Base-by-base conservation (phyloP, 2,888 invertebrate species). In the Parochlus steinenii region DNA sequence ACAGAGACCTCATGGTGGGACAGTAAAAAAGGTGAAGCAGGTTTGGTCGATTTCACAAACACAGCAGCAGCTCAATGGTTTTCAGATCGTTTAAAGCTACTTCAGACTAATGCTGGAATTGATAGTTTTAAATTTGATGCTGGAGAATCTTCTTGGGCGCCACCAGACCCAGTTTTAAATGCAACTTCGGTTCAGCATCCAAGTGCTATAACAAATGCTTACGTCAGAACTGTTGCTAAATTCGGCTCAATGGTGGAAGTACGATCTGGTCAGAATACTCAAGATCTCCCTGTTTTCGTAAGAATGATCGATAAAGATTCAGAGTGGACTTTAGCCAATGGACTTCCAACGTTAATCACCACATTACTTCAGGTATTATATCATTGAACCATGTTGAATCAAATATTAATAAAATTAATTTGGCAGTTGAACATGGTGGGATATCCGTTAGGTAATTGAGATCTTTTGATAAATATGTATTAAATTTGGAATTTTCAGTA, bases 91-190 rank as follows among this genome's bases (percentile, higher is more conserved):
- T 43, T 62, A 25, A 54, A 52, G 40, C 44, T 48, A 6, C 39
- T 76, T 4, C 50, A 61, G 44, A 41, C 48, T 0, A 44, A 53
- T 6, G 56, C 57, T 35, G 75, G 71, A 1, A 68, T 86, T 15
- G 75, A 79, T 46, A 71, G 74, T 40, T 71, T 80, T 44, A 83
- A 83, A 57, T 83, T 85, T 46, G 82, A 85, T 47, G 83, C 82
- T 27, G 86, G 83, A 16, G 82, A 83, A 53, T 63, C 65, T 0
- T 69, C 71, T 44, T 80, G 72, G 69, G 56, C 71, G 26, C 75
- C 76, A 20, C 65, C 69, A 53, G 63, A 39, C 26, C 36, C 39
- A 4, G 22, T 26, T 12, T 27, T 39, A 5, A 15, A 15, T 4
- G 17, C 33, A 6, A 27, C 28, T 12, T 24, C 15, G 3, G 33